Evolutionary conservation across 2,888 invertebrate genomes (phyloP), one percentile per base, ranked within the genome.

Genomic region (Drosophila silvestris): DNA sequence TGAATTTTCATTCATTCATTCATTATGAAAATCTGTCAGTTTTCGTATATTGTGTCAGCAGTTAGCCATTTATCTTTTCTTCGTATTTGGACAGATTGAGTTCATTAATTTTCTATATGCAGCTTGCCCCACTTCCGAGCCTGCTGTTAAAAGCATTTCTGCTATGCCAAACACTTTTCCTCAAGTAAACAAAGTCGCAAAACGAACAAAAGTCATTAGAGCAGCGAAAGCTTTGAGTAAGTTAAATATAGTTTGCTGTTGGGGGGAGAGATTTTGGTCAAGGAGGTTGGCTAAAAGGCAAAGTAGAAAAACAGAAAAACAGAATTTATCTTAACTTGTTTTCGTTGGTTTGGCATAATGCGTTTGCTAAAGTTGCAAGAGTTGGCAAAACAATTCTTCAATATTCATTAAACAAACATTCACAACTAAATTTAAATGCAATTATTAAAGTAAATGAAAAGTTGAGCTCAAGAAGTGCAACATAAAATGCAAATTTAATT

Each of bases 91-190:
- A 26, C 44, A 47, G 39, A 57, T 62, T 50, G 35, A 77, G 79
- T 81, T 79, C 78, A 79, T 79, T 79, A 64, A 69, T 79, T 78
- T 78, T 69, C 63, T 56, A 58, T 61, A 52, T 67, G 63, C 58
- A 28, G 26, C 7, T 22, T 33, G 10, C 35, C n/a, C 30, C 35
- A 3, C 5, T 39, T 26, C 32, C 6, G 5, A 32, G 16, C n/a
- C 22, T 53, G 26, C 51, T n/a, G 60, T 60, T 71, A 66, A 76
- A 62, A 57, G 77, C 60, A 39, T 57, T 75, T 69, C 22, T 33
- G 53, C 37, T 65, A 28, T 37, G 51, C 33, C 39, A 57, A 63
- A 50, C 50, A 35, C 12, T 66, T 79, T 35, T 32, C 19, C 26
- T 26, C 22, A 39, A 44, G 44, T 26, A 33, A 66, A 32, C 37